These are phyloP conservation scores for Glossophaga mutica DNA, from an alignment of 2,797 vertebrate genomes.

Conservation along the genomic window DNA sequence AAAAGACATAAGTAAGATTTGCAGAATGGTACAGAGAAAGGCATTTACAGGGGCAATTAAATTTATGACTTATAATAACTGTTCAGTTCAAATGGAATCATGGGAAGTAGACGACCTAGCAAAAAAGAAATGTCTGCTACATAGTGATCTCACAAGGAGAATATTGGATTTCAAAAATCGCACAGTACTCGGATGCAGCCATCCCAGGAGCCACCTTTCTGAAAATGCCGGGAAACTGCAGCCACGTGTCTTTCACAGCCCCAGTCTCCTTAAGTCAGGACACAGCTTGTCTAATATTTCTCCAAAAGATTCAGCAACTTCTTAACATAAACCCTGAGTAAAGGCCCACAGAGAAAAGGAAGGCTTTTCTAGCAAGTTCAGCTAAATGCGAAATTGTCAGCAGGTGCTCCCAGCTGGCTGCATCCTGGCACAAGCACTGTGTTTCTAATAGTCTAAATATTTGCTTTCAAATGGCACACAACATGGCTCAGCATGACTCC, in stretches of 20 bases:
- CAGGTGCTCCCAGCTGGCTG: not conserved
- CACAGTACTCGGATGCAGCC: not conserved
- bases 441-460: not conserved
- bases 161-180: not conserved
- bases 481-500: not conserved
- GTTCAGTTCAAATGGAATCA: not conserved
- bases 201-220: not conserved
- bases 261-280: not conserved
- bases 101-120: not conserved
- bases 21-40: not conserved
- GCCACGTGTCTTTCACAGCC: not conserved
- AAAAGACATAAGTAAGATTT: not conserved
- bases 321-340: not conserved
- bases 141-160: not conserved
- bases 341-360: not conserved
- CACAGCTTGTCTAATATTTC: not conserved
- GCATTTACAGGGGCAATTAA: not conserved
- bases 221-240: not conserved
- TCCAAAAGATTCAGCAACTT: conserved; percentile 13
- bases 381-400: conserved; percentile 25
- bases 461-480: not conserved
- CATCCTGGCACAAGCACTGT: not conserved
- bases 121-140: not conserved
- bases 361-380: not conserved
- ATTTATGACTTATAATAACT: not conserved